A percentile compares a stretch with the other conserved stretches of the same genome.
Evolutionary conservation across 2,888 invertebrate species (phyloP).

Genomic region (Stegophylla sp.): DNA sequence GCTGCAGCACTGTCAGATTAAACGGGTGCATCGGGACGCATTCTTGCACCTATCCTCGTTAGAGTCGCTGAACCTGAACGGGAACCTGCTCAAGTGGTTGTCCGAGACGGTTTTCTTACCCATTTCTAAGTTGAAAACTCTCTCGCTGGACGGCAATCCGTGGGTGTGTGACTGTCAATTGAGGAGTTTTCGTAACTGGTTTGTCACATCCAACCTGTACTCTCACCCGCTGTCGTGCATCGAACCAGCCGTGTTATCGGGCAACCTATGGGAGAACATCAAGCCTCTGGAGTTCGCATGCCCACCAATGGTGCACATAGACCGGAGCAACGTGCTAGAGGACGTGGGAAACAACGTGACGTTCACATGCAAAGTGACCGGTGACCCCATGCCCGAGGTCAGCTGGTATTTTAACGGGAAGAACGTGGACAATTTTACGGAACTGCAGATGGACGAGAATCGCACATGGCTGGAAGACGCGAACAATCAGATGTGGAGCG

Average conservation of each 20-base stretch:
- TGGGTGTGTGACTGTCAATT: conserved; percentile 90
- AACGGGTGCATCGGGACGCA: conserved; percentile 77
- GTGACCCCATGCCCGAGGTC: conserved; percentile 83
- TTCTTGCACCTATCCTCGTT: conserved; percentile 78
- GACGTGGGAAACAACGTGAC: conserved; percentile 84
- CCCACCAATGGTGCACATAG: conserved; percentile 73
- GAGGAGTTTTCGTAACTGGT: conserved; percentile 83
- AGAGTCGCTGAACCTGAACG: conserved; percentile 79
- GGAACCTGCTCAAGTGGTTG: conserved; percentile 78
- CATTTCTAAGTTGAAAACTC: conserved; percentile 78
- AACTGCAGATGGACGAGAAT: conserved; percentile 60
- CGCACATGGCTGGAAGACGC: conserved; percentile 64
- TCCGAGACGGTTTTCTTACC: conserved; percentile 75
- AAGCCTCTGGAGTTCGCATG: conserved; percentile 81
- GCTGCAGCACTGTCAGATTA: conserved; percentile 80
- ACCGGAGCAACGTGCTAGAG: conserved; percentile 70
- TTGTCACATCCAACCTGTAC: conserved; percentile 78
- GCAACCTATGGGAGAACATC: conserved; percentile 79
- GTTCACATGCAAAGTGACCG: conserved; percentile 80
- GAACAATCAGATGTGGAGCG: conserved; percentile 72
- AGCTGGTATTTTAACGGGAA: conserved; percentile 82
- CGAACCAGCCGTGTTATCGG: conserved; percentile 75
- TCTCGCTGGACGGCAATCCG: conserved; percentile 83
- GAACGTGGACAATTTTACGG: conserved; percentile 61
- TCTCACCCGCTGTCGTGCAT: conserved; percentile 78